phyloP scores from a whole-genome alignment of 1,140 invertebrate species.

The Meloidogyne floridensis region DNA sequence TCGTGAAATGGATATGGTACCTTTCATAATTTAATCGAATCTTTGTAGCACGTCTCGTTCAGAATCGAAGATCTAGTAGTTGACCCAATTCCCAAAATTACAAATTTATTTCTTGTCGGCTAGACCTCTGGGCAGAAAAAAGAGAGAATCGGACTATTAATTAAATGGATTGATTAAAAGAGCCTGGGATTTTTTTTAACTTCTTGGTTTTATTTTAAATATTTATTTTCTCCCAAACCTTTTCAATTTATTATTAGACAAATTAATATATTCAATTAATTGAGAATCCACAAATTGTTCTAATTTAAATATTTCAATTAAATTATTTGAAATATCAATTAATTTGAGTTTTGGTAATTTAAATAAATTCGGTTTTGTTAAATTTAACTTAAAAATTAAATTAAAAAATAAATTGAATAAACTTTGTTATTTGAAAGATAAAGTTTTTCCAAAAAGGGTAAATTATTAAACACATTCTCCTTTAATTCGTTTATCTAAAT shows the following conservation, averaged over 20 bases:
- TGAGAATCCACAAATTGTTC: conserved; percentile 34
- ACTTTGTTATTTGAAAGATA: conserved; percentile 38
- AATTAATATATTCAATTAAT: conserved; percentile 35
- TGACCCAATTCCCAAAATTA: too few species aligned
- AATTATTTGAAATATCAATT: conserved; percentile 40
- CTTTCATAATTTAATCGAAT: too few species aligned
- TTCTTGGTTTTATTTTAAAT: too few species aligned
- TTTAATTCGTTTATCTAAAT: not conserved
- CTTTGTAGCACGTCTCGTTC: too few species aligned
- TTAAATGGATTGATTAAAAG: too few species aligned
- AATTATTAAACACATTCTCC: conserved; percentile 26
- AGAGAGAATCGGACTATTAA: too few species aligned
- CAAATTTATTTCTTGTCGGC: too few species aligned
- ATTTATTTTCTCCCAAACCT: conserved; percentile 14
- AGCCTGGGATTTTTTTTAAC: too few species aligned
- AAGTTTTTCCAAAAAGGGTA: conserved; percentile 38
- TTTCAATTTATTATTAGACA: conserved; percentile 42
- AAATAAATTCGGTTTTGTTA: conserved; percentile 25
- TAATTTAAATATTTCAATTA: conserved; percentile 38
- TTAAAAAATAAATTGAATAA: not conserved
- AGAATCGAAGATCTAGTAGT: too few species aligned
- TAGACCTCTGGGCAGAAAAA: too few species aligned
- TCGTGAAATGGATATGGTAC: too few species aligned
- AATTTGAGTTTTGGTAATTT: conserved; percentile 30
- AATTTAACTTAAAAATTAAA: not conserved